Conservation (phyloP, 2,888 invertebrate genomes). For the Salpingus planirostris region DNA sequence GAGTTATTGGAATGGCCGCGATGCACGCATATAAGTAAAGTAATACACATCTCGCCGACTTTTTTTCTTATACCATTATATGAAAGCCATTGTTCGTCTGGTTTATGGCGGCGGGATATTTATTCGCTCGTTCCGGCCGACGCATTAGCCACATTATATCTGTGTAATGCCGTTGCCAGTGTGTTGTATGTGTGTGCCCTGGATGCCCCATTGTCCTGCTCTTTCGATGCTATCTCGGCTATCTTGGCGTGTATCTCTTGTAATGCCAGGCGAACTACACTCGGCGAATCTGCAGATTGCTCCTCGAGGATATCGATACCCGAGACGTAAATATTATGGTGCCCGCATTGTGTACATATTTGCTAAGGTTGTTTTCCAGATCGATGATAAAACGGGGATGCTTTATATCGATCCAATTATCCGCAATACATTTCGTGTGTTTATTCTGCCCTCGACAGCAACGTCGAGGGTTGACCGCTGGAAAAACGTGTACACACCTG, state of each 20-base stretch:
- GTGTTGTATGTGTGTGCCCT: slow-evolving; percentile 9
- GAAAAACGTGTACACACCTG: too few relatives aligned
- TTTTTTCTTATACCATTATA: too few relatives aligned
- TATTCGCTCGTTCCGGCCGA: slow-evolving; percentile 29
- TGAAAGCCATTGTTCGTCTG: slow-evolving; percentile 23
- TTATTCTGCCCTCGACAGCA: too few relatives aligned
- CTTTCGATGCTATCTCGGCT: slow-evolving; percentile 20
- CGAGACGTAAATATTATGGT: not conserved
- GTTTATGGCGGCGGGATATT: slow-evolving; percentile 25
- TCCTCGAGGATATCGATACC: slow-evolving; percentile 3
- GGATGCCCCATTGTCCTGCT: slow-evolving; percentile 13
- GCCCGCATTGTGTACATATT: not conserved
- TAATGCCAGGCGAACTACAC: slow-evolving; percentile 17
- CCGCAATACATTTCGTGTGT: too few relatives aligned
- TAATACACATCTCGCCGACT: slow-evolving; percentile 16
- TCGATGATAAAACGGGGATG: too few relatives aligned
- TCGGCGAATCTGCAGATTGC: slow-evolving; percentile 11
- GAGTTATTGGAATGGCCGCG: slow-evolving; percentile 13
- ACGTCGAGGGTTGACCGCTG: too few relatives aligned
- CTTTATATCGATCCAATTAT: too few relatives aligned
- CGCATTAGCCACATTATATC: slow-evolving; percentile 23
- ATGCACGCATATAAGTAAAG: slow-evolving; percentile 1
- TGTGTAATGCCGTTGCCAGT: not conserved
- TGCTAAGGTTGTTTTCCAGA: not conserved
- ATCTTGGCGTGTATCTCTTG: slow-evolving; percentile 24